Percentiles rank a stretch among this genome's conserved stretches.
Conservation (phyloP, 2,888 invertebrate species). For the Endotricha flammealis region DNA sequence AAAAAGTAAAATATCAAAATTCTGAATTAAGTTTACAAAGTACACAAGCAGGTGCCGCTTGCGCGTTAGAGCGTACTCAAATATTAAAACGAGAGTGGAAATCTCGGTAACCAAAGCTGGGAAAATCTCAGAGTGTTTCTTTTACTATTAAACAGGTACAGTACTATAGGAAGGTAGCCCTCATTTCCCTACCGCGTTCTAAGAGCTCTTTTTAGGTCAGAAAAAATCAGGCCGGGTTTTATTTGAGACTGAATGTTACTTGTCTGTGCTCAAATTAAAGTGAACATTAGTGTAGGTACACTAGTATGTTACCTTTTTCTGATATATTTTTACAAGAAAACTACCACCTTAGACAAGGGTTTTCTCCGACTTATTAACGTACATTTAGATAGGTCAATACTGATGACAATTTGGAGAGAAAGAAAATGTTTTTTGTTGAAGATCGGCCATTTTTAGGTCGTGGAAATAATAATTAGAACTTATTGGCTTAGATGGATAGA, state of each 20-base stretch:
- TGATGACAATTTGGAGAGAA: too few relatives aligned
- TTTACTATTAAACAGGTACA: constrained; percentile 35
- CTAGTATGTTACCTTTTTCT: too few relatives aligned
- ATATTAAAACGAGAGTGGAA: constrained; percentile 49
- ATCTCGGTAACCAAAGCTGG: constrained; percentile 42
- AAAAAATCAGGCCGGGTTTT: neutral
- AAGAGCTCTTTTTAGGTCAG: constrained; percentile 5
- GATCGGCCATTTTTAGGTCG: too few relatives aligned
- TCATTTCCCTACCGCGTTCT: constrained; percentile 8
- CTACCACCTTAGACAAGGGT: too few relatives aligned
- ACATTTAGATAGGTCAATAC: too few relatives aligned
- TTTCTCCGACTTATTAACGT: too few relatives aligned
- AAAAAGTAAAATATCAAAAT: constrained; percentile 22
- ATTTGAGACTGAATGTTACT: neutral
- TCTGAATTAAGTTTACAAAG: constrained; percentile 21
- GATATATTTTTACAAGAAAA: too few relatives aligned
- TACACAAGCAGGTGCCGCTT: constrained; percentile 35
- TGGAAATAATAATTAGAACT: too few relatives aligned
- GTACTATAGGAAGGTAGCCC: constrained; percentile 11
- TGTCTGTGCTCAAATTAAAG: too few relatives aligned
- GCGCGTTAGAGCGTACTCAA: constrained; percentile 52
- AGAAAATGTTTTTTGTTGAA: too few relatives aligned
- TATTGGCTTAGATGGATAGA: too few relatives aligned
- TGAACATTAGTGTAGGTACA: too few relatives aligned
- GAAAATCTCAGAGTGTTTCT: constrained; percentile 28